Percentiles rank a stretch among this genome's conserved stretches.
Conservation (phyloP, 1,140 invertebrate genomes). For the Drosophila equinoxialis region DNA sequence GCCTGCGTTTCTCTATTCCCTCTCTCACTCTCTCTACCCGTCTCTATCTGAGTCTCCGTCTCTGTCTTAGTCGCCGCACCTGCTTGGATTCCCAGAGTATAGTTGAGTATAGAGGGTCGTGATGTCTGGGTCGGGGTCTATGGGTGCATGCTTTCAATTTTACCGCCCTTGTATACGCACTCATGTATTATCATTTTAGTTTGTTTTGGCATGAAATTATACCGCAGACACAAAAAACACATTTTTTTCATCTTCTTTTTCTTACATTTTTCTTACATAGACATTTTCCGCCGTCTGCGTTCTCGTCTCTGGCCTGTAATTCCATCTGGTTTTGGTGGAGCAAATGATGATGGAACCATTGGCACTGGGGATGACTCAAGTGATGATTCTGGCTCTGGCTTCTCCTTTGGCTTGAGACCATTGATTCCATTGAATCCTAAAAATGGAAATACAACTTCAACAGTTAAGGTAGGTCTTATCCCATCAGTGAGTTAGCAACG, state of each 20-base stretch:
- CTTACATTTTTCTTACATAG: slow-evolving; percentile 34
- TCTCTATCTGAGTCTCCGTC: slow-evolving; percentile 3
- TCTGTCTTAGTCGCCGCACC: slow-evolving; percentile 39
- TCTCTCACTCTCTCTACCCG: slow-evolving; percentile 6
- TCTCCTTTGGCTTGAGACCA: slow-evolving; percentile 42
- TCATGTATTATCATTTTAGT: slow-evolving; percentile 20
- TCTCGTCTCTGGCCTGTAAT: slow-evolving; percentile 58
- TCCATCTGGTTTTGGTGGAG: background rate
- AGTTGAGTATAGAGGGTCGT: background rate
- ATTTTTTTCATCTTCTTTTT: slow-evolving; percentile 20
- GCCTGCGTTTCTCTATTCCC: slow-evolving; percentile 16
- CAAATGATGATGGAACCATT: slow-evolving; percentile 24
- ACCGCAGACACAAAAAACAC: slow-evolving; percentile 38
- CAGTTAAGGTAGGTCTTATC: slow-evolving; percentile 63
- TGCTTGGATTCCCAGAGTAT: slow-evolving; percentile 57
- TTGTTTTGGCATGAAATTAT: slow-evolving; percentile 53
- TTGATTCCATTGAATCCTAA: slow-evolving; percentile 38
- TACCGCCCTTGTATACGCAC: slow-evolving; percentile 19
- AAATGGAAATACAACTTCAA: slow-evolving; percentile 72
- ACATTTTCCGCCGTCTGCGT: slow-evolving; percentile 71
- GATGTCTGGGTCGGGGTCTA: slow-evolving; percentile 2
- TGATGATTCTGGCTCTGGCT: slow-evolving; percentile 34
- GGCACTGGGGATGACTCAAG: slow-evolving; percentile 31
- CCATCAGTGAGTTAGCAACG: too few relatives aligned
- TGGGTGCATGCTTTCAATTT: slow-evolving; percentile 31